phyloP scores from a whole-genome alignment of 2,888 invertebrate species.

The Colletes collaris region DNA sequence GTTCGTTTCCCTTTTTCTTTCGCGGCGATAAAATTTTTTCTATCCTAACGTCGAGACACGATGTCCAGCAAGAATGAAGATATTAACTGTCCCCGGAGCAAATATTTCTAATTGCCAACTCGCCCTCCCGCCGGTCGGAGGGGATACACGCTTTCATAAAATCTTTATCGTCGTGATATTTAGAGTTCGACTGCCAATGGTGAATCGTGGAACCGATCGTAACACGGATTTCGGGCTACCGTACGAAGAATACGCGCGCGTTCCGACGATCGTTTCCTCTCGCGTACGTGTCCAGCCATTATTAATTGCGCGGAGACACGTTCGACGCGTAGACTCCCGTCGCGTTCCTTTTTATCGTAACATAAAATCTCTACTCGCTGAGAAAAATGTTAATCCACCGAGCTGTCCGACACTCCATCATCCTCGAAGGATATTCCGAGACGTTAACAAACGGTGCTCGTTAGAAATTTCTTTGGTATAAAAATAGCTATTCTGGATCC shows the following conservation, averaged over 20 bases:
- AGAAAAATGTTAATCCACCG: constrained; percentile 2
- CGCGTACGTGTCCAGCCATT: constrained; percentile 19
- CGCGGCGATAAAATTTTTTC: constrained; percentile 68
- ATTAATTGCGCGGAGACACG: constrained; percentile 43
- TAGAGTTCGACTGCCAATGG: constrained; percentile 64
- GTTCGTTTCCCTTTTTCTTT: constrained; percentile 11
- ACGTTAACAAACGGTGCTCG: neutral
- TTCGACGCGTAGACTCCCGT: constrained; percentile 20
- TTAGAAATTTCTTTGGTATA: too few species aligned
- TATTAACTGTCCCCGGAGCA: constrained; percentile 73
- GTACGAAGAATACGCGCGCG: constrained; percentile 17
- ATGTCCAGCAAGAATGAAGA: constrained; percentile 72
- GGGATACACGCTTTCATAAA: constrained; percentile 71
- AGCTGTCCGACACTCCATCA: neutral
- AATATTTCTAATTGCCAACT: constrained; percentile 78
- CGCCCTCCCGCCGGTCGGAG: constrained; percentile 23
- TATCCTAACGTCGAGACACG: constrained; percentile 22
- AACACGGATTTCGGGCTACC: constrained; percentile 51
- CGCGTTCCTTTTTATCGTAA: constrained; percentile 34
- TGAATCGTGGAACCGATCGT: constrained; percentile 50
- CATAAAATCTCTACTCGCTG: constrained; percentile 32
- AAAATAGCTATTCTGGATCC: too few species aligned
- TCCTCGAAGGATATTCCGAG: neutral
- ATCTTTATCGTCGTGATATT: constrained; percentile 74
- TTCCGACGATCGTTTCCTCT: constrained; percentile 6